Evolutionary conservation across 2,888 invertebrate species (phyloP).

Genomic region (Agrochola lychnidis): DNA sequence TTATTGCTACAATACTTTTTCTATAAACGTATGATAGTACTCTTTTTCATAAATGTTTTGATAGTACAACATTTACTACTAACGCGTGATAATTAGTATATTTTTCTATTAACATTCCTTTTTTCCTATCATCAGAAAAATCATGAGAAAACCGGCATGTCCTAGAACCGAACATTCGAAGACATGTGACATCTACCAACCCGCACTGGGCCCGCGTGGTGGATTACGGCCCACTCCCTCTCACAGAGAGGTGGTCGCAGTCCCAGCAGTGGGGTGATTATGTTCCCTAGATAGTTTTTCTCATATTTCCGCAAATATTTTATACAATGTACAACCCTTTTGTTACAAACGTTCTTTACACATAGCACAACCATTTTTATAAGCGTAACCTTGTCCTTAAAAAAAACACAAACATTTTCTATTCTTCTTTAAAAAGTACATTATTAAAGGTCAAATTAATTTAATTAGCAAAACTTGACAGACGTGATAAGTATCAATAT

Average conservation of each 20-base stretch:
- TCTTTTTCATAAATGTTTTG: too few relatives aligned
- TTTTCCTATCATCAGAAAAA: background rate
- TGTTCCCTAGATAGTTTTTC: background rate
- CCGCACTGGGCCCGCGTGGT: background rate
- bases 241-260: background rate
- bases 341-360: background rate
- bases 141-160: background rate
- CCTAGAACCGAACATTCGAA: background rate
- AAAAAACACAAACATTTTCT: background rate
- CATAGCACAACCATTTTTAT: slow-evolving; percentile 3
- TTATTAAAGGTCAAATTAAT: background rate
- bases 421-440: background rate
- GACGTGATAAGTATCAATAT: background rate
- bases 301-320: background rate
- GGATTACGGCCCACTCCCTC: background rate
- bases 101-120: background rate
- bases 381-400: background rate
- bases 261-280: background rate
- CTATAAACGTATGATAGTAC: background rate
- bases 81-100: background rate
- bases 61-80: background rate
- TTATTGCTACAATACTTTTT: background rate
- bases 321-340: slow-evolving; percentile 2
- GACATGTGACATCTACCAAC: background rate
- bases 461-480: background rate